These are phyloP conservation scores for Macrocentrus cingulum DNA, from an alignment of 1,140 invertebrate species.

Conservation along the genomic window DNA sequence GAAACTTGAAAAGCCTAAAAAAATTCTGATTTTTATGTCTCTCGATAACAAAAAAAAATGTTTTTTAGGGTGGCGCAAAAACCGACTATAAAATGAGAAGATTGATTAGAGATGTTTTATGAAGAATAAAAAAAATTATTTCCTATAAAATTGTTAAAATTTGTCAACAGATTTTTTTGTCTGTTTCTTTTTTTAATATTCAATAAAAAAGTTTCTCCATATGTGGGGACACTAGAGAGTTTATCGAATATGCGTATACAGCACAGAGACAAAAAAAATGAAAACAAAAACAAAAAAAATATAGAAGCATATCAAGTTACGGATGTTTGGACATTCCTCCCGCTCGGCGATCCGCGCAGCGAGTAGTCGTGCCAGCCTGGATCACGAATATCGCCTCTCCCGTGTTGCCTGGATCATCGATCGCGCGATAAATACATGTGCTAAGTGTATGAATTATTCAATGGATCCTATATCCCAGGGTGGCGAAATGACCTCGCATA, in stretches of 20 bases:
- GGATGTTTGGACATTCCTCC: slow-evolving; percentile 34
- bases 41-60: no score
- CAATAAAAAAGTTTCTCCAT: no score
- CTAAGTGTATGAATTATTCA: slow-evolving; percentile 27
- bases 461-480: slow-evolving; percentile 10
- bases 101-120: no score
- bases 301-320: slow-evolving; percentile 28
- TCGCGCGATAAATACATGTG: slow-evolving; percentile 21
- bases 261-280: slow-evolving; percentile 9
- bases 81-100: no score
- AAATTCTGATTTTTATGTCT: no score
- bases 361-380: slow-evolving; percentile 25
- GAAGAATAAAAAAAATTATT: no score
- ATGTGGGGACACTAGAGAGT: neutral
- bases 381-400: slow-evolving; percentile 18
- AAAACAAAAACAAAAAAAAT: no score
- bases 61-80: no score
- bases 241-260: neutral
- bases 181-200: no score
- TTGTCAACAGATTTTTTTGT: no score
- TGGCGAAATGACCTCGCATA: slow-evolving; percentile 13
- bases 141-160: no score
- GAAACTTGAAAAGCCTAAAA: no score
- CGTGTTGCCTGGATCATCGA: slow-evolving; percentile 21
- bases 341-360: slow-evolving; percentile 19